Evolutionary conservation across 2,797 vertebrate species (phyloP), one percentile per base, ranked within the genome.

Genomic region (Pseudopleuronectes americanus): DNA sequence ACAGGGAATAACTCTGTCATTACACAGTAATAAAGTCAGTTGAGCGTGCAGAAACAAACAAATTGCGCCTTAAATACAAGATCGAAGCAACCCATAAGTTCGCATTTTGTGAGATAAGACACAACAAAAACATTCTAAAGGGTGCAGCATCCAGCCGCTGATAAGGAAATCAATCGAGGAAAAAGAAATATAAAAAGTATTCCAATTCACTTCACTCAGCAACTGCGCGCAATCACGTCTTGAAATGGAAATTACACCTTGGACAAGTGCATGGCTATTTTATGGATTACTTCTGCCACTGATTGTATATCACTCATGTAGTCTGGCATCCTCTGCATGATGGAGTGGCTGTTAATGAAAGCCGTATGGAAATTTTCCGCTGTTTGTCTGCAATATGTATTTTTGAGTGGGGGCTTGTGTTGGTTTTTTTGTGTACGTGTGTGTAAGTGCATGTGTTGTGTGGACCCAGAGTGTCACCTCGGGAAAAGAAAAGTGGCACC

Each of bases 201-300:
- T 87, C 26, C 82, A 84, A 88, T 87, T 87, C 80, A 89, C 81
- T 86, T 89, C 86, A 81, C 71, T 87, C 87, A 74, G 75, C 75
- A 83, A 88, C 79, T 71, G 77, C 75, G 76, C 68, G 87, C 83
- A 94, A 89, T 93, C 88, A 92, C 90, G 86, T 87, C 82, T 84
- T 87, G 74, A 89, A 90, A 91, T 92, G 86, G 80, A 93, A 93
- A 94, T 94, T 86, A 89, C 71, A 90, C 67, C 76, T 90, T 77
- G 73, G 78, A 87, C 76, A 84, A 86, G 82, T 86, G 71, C 81
- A 79, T 53, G 74, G 80, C 74, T 82, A 79, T 90, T 91, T 91
- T 90, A 88, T 87, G 79, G 88, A 89, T 90, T 85, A 83, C 81
- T 89, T 89, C 89, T 87, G 70, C 83, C 63, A 54, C 84, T 92